Evolutionary conservation across 2,113 vertebrate species (phyloP).

Genomic region (Pseudopodoces humilis): DNA sequence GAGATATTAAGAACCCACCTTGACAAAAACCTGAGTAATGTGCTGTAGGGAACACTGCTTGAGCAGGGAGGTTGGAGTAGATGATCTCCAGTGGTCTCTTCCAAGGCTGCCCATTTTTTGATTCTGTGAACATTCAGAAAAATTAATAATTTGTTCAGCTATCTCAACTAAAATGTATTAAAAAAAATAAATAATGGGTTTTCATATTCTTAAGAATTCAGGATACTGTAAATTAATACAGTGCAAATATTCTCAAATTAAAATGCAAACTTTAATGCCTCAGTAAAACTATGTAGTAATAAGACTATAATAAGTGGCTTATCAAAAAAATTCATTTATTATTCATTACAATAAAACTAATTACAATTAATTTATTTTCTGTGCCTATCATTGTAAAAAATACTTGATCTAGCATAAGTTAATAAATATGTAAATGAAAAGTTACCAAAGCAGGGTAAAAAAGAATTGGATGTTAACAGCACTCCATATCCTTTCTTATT

Average conservation of each 20-base stretch:
- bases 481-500: background rate
- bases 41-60: background rate
- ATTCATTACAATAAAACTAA: conserved; percentile 28
- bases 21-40: background rate
- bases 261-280: background rate
- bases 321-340: background rate
- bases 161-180: background rate
- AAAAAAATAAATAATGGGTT: background rate
- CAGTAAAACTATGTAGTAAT: background rate
- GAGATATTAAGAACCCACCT: background rate
- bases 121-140: background rate
- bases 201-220: background rate
- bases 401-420: conserved; percentile 25
- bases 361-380: conserved; percentile 17
- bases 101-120: background rate
- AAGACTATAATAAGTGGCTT: background rate
- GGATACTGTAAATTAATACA: background rate
- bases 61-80: background rate
- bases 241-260: background rate
- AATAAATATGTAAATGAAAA: conserved; percentile 36
- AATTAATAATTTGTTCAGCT: background rate
- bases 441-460: background rate
- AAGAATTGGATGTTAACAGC: background rate
- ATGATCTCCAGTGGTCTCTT: background rate
- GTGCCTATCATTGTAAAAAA: background rate